A percentile compares a stretch with the other conserved stretches of the same genome.
Evolutionary conservation across 2,113 vertebrate species (phyloP).

Genomic region (Melierax canorus): DNA sequence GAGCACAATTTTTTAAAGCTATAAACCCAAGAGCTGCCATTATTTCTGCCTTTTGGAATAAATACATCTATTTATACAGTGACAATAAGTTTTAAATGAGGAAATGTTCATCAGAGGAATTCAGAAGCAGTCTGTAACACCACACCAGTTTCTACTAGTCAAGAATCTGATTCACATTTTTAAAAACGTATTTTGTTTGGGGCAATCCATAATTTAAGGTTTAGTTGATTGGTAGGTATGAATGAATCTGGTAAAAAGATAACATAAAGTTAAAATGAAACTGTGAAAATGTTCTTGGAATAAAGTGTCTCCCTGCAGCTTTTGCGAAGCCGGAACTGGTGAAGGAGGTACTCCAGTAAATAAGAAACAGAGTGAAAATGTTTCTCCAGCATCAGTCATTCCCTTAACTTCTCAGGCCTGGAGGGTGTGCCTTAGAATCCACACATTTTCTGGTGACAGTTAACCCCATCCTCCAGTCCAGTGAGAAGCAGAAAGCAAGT

Average conservation of each 20-base stretch:
- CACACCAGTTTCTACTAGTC: not conserved
- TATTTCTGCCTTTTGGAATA: not conserved
- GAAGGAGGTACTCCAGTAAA: not conserved
- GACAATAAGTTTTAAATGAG: not conserved
- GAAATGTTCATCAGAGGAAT: not conserved
- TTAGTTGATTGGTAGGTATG: not conserved
- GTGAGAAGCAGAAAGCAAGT: not conserved
- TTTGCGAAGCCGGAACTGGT: not conserved
- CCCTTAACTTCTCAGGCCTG: not conserved
- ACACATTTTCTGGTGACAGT: not conserved
- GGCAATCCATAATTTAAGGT: not conserved
- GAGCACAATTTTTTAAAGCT: not conserved
- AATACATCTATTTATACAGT: not conserved
- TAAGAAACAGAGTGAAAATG: not conserved
- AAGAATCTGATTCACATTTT: not conserved
- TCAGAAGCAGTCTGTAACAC: not conserved
- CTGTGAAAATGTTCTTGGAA: not conserved
- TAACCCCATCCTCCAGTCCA: not conserved
- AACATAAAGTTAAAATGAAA: not conserved
- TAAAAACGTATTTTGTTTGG: not conserved
- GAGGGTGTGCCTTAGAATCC: not conserved
- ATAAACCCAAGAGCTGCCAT: not conserved
- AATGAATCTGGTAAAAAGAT: not conserved
- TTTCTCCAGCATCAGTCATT: not conserved
- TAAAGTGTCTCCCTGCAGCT: not conserved